phyloP scores from a whole-genome alignment of 64 coral and sea anemone genomes.

The Pocillopora damicornis region DNA sequence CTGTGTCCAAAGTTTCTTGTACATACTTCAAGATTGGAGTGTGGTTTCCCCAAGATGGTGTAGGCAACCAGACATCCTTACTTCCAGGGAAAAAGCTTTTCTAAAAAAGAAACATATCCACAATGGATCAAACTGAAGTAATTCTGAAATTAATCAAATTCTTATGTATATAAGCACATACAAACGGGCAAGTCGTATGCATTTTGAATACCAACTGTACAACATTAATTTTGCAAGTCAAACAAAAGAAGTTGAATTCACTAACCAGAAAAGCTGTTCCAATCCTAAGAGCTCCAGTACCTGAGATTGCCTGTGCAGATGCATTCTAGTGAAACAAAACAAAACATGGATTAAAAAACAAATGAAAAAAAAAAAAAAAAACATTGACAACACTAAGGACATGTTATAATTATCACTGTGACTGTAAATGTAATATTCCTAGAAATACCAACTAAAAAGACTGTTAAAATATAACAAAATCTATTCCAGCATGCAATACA shows the following conservation, averaged over 20 bases:
- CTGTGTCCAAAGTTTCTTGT: background rate
- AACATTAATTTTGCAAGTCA: background rate
- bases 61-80: conserved; percentile 80
- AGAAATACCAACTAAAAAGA: background rate
- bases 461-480: background rate
- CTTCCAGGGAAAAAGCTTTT: conserved; percentile 78
- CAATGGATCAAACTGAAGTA: background rate
- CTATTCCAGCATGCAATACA: background rate
- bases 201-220: too few relatives aligned
- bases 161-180: too few relatives aligned
- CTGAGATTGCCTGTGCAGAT: conserved; percentile 92
- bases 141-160: too few relatives aligned
- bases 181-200: too few relatives aligned
- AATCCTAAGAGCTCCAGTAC: conserved; percentile 89
- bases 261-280: conserved; percentile 84
- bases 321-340: conserved; percentile 70
- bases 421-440: background rate
- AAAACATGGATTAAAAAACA: background rate
- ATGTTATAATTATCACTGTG: background rate
- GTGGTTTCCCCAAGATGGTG: conserved; percentile 97
- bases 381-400: too few relatives aligned
- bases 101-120: conserved; percentile 32
- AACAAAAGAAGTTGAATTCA: background rate
- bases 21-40: conserved; percentile 79
- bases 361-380: background rate